phyloP scores from a whole-genome alignment of 2,797 vertebrate species.

The Dendrocincla fuliginosa region DNA sequence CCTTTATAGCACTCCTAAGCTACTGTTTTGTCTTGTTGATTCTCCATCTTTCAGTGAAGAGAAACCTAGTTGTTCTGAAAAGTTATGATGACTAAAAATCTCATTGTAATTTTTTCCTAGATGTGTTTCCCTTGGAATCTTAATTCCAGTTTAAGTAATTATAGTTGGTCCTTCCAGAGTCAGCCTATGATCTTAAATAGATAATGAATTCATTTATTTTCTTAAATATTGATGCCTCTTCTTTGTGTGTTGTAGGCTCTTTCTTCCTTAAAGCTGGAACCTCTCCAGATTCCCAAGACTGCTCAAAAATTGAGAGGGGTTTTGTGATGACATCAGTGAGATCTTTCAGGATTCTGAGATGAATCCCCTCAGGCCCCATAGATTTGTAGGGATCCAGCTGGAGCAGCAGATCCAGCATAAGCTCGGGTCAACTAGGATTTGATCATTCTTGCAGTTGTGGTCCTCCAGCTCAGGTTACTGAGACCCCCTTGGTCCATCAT shows the following conservation, averaged over 20 bases:
- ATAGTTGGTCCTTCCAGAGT: background rate
- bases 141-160: background rate
- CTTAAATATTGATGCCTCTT: background rate
- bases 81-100: background rate
- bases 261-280: background rate
- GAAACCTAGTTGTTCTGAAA: background rate
- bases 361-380: background rate
- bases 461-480: background rate
- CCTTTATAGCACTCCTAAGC: background rate
- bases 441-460: background rate
- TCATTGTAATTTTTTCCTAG: background rate
- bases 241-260: background rate
- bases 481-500: background rate
- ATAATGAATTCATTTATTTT: background rate
- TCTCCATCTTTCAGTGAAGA: background rate
- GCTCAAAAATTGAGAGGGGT: background rate
- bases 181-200: background rate
- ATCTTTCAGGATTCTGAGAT: background rate
- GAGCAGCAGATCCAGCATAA: background rate
- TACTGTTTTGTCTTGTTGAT: background rate
- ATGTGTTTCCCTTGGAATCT: background rate
- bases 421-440: background rate
- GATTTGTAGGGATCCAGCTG: background rate
- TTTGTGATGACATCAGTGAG: background rate
- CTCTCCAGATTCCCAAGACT: background rate